These are phyloP conservation scores for Perithous albicinctus DNA, from an alignment of 2,888 invertebrate genomes.

Conservation along the genomic window DNA sequence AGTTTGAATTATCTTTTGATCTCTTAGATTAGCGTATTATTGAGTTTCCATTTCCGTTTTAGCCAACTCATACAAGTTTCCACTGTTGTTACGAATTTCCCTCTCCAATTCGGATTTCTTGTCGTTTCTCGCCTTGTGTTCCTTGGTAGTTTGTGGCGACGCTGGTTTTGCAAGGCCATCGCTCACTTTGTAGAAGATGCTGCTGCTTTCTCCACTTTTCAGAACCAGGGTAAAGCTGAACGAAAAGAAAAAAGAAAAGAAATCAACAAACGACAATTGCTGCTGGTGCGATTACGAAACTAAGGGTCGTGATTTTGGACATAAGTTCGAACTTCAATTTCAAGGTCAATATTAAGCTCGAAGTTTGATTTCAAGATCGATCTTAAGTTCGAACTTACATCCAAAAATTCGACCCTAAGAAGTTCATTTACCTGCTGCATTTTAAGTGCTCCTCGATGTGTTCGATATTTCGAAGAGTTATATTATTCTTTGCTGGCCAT, in stretches of 20 bases:
- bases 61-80: conserved; percentile 81
- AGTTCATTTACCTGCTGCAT: conserved; percentile 74
- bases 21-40: neutral
- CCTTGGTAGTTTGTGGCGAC: conserved; percentile 75
- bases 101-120: conserved; percentile 76
- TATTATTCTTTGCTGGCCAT: conserved; percentile 80
- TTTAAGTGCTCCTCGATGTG: conserved; percentile 83
- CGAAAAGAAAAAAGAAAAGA: conserved; percentile 41
- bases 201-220: conserved; percentile 81
- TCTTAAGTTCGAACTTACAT: no score
- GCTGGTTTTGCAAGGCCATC: conserved; percentile 79
- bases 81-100: conserved; percentile 80
- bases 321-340: no score
- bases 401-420: no score
- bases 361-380: no score
- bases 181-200: conserved; percentile 79
- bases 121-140: conserved; percentile 75
- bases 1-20: conserved; percentile 11
- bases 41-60: conserved; percentile 65
- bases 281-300: neutral
- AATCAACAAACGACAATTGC: neutral
- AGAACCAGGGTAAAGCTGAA: conserved; percentile 81
- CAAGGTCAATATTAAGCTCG: no score
- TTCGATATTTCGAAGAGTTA: conserved; percentile 83
- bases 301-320: no score